Base-by-base conservation (phyloP, 1,140 invertebrate species). In the Conopomorpha cramerella region DNA sequence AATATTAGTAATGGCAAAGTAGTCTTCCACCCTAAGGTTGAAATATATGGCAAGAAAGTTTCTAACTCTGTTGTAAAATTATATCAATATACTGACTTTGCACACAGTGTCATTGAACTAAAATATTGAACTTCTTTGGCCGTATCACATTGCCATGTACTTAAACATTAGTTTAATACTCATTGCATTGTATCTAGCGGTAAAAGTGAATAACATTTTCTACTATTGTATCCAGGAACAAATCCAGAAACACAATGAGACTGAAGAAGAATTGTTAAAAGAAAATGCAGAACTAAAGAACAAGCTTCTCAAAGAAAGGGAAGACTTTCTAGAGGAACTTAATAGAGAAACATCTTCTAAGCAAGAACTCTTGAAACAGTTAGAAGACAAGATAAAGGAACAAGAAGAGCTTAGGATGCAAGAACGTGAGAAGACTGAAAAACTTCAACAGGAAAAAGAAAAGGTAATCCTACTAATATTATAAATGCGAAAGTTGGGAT, bases 321-420 rank as follows among this genome's bases (percentile, higher is more conserved):
- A 78, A 32, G 60, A 80, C 16, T 64, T 83, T 34, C 34, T 80
- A 2, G 35, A 38, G 16, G 74, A 77, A 36, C 43, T 83, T 1
- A 71, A 78, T 32, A 59, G 71, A 23, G 81, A 82, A 36, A 72
- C 55, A 29, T 35, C 57, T 4, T 71, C 80, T 27, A 82, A 82
- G 46, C 71, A 82, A 36, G 57, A 66, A 11, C 54, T 70, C 41
- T 51, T 82, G 33, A 48, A 59, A 19, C 61, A 59, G 29, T 38
- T 76, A 18, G 52, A 67, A 41, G 46, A 39, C 14, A 66, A 59
- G 45, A 64, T 72, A n/a, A 45, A 36, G 13, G 60, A 72, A 36
- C 62, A 72, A 38, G 62, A 72, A 32, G 57, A 67, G 31, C 39
- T 56, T 16, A 36, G 53, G 16, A 19, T 51, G 6, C 56, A 58